Evolutionary conservation across 2,888 invertebrate genomes (phyloP).

Genomic region (Rhogogaster chlorosoma): DNA sequence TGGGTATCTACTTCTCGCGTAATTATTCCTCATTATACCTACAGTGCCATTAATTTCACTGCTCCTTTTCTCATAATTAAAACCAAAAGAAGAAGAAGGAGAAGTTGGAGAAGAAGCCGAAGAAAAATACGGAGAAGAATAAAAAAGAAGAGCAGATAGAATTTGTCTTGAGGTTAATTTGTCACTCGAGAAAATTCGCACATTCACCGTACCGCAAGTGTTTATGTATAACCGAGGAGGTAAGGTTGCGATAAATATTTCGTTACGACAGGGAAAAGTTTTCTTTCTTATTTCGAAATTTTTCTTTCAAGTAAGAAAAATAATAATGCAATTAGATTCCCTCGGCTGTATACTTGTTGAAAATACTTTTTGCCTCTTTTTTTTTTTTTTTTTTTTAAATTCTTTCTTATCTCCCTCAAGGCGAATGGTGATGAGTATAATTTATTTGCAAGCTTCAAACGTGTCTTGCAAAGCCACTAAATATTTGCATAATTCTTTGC

Average conservation of each 20-base stretch:
- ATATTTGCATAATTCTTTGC: constrained; percentile 36
- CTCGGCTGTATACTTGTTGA: not conserved
- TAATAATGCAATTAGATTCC: constrained; percentile 2
- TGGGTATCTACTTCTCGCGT: not conserved
- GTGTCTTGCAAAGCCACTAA: constrained; percentile 42
- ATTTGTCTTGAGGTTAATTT: constrained; percentile 1
- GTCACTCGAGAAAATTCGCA: not conserved
- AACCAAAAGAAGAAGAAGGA: not conserved
- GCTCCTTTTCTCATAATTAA: not conserved
- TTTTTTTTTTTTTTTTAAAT: not conserved
- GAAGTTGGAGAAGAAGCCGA: not conserved
- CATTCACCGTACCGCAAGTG: not conserved
- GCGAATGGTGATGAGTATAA: constrained; percentile 15
- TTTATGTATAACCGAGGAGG: not conserved
- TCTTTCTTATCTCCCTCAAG: not conserved
- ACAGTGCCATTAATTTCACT: not conserved
- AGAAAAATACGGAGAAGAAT: too few relatives aligned
- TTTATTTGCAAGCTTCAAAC: constrained; percentile 23
- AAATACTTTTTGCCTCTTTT: not conserved
- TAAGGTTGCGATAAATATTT: not conserved
- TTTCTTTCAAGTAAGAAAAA: not conserved
- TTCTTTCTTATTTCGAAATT: not conserved
- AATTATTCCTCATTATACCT: not conserved
- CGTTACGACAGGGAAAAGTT: not conserved
- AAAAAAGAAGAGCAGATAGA: not conserved